Percentiles rank a stretch among this genome's conserved stretches.
Conservation (phyloP, 37 sponge, comb jelly and placozoan genomes). For the Oscarella lobularis region DNA sequence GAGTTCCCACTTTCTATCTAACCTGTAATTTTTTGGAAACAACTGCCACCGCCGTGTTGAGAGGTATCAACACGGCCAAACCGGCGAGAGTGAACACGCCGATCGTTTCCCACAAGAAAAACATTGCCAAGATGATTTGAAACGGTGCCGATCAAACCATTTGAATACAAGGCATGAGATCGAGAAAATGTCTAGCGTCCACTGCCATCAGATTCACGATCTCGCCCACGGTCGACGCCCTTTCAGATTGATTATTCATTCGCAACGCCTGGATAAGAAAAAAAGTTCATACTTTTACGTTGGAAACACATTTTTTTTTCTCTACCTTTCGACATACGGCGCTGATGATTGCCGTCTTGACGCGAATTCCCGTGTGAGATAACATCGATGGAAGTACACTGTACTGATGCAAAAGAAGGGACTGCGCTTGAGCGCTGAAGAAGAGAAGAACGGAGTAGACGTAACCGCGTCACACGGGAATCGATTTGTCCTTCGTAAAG, state of each 20-base stretch:
- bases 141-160: conserved; percentile 87
- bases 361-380: conserved; percentile 50
- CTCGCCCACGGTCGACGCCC: conserved; percentile 69
- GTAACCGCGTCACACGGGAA: conserved; percentile 55
- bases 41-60: conserved; percentile 53
- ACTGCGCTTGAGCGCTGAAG: conserved; percentile 41
- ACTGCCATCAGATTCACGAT: conserved; percentile 98
- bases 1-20: too few relatives aligned
- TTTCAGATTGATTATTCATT: conserved; percentile 58
- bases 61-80: conserved; percentile 74
- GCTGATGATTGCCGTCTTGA: conserved; percentile 56
- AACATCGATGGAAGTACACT: conserved; percentile 55
- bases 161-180: conserved; percentile 70
- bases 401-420: conserved; percentile 60
- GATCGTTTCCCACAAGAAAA: conserved; percentile 71
- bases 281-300: background rate
- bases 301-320: too few relatives aligned
- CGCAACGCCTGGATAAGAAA: conserved; percentile 74
- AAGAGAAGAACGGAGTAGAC: conserved; percentile 54
- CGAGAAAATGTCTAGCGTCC: conserved; percentile 91
- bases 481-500: conserved; percentile 14
- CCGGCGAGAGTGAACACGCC: conserved; percentile 87
- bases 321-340: conserved; percentile 80
- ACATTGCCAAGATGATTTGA: conserved; percentile 64
- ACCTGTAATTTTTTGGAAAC: conserved; percentile 44